Evolutionary conservation across 2,113 vertebrate genomes (phyloP).

Genomic region (Urocynchramus pylzowi): DNA sequence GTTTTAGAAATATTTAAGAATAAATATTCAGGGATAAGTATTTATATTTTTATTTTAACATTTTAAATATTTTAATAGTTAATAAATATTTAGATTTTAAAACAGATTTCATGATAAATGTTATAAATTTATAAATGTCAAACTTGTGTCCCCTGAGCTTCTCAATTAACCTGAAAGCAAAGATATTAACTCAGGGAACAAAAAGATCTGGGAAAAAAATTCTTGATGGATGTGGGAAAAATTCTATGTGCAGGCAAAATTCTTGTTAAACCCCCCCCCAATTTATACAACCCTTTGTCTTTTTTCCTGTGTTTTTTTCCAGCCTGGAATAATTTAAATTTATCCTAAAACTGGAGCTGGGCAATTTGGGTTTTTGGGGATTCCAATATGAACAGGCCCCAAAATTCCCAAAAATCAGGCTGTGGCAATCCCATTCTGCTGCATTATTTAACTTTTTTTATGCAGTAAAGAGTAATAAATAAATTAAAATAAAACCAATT

Average conservation of each 20-base stretch:
- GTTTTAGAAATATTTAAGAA: background rate
- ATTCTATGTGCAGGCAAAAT: background rate
- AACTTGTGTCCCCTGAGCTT: background rate
- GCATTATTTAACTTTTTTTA: background rate
- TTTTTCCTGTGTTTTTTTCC: background rate
- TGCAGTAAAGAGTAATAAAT: background rate
- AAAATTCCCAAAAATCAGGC: conserved; percentile 10
- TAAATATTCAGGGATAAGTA: background rate
- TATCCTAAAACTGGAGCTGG: conserved; percentile 32
- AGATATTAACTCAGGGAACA: background rate
- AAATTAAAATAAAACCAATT: background rate
- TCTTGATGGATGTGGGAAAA: background rate
- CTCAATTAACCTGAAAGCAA: background rate
- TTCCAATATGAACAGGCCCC: background rate
- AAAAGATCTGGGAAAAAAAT: background rate
- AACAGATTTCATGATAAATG: background rate
- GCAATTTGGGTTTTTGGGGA: conserved; percentile 58
- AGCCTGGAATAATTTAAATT: conserved; percentile 9
- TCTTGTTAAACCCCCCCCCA: background rate
- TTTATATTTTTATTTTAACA: accelerated
- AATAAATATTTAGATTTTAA: no score
- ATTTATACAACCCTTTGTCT: background rate
- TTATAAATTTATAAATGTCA: background rate
- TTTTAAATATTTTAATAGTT: background rate
- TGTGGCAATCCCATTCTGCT: background rate